Evolutionary conservation across 2,888 invertebrate genomes (phyloP), one percentile per base, ranked within the genome.

Genomic region (Andrena dorsata): DNA sequence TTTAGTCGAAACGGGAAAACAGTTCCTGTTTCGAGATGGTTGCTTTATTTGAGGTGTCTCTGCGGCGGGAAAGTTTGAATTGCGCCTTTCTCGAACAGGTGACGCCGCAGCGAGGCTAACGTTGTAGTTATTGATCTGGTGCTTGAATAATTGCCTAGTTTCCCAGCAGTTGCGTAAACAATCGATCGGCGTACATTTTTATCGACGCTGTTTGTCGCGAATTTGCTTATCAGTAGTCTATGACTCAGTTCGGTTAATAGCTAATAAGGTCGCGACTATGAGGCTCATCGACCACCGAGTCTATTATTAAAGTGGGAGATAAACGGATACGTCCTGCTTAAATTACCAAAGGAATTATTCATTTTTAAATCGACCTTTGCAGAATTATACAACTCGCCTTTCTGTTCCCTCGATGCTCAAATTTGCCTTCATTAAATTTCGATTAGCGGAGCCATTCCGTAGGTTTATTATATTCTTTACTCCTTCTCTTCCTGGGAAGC

Each of bases 141-240:
- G 23, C 4, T 56, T 56, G 23, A 56, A 56, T 56, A 56, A 56
- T 2, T 10, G 28, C 4, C 2, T 30, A 41, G 47, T 49, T 65
- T 65, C 49, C 7, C 16, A 75, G 60, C 32, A 58, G 5, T 75
- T 77, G 28, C 8, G 65, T 35, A 65, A 76, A 64, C 23, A 16
- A 35, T 20, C 26, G 35, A 41, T 49, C 28, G 5, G 5, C n/a
- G 4, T 64, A 47, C 26, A 74, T 60, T 77, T 71, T 65, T 65
- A 51, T 65, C 26, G 10, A 1, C n/a, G 8, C 28, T 74, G 28
- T 60, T 65, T 47, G 26, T 26, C 8, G 16, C 10, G 47, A 26
- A 68, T 32, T n/a, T 8, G 8, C 30, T 76, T 79, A 76, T 79
- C 78, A 20, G 2, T 3, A 23, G 30, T 23, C 2, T 23, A 4